Evolutionary conservation across 2,797 vertebrate genomes (phyloP).

Genomic region (Chelon auratus): DNA sequence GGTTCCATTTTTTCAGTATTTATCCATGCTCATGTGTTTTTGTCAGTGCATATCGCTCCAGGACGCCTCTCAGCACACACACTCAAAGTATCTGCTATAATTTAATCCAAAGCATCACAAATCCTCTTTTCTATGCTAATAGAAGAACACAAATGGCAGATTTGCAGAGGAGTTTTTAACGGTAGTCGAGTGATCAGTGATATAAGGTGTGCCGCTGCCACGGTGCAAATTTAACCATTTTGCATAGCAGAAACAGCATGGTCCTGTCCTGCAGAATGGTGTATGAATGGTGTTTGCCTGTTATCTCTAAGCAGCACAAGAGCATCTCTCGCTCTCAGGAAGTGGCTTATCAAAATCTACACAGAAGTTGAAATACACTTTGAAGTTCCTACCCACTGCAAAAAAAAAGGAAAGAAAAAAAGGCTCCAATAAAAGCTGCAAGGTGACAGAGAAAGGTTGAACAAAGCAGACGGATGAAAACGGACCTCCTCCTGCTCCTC

Average conservation of each 20-base stretch:
- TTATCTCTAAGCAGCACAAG: conserved; percentile 58
- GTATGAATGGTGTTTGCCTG: conserved; percentile 11
- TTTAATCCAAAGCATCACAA: conserved; percentile 25
- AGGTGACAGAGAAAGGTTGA: conserved; percentile 81
- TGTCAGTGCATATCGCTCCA: conserved; percentile 23
- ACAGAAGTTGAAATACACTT: conserved; percentile 69
- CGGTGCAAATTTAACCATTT: conserved; percentile 40
- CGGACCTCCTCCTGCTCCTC: conserved; percentile 64
- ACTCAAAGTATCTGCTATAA: conserved; percentile 13
- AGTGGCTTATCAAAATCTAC: conserved; percentile 70
- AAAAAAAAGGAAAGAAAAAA: conserved; percentile 22
- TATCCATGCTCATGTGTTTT: conserved; percentile 28
- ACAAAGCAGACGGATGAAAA: conserved; percentile 68
- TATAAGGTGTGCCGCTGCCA: conserved; percentile 15
- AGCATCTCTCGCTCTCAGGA: conserved; percentile 60
- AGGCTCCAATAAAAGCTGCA: conserved; percentile 62
- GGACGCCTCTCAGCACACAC: conserved; percentile 15
- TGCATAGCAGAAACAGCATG: conserved; percentile 31
- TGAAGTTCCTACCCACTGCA: conserved; percentile 59
- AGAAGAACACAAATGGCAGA: conserved; percentile 30
- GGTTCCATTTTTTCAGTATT: conserved; percentile 31
- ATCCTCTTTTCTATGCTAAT: neutral
- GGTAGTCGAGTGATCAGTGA: conserved; percentile 37
- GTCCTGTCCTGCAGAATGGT: conserved; percentile 30
- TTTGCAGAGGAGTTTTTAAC: conserved; percentile 33